Evolutionary conservation across 2,888 invertebrate genomes (phyloP).

Genomic region (Agriopis aurantiaria): DNA sequence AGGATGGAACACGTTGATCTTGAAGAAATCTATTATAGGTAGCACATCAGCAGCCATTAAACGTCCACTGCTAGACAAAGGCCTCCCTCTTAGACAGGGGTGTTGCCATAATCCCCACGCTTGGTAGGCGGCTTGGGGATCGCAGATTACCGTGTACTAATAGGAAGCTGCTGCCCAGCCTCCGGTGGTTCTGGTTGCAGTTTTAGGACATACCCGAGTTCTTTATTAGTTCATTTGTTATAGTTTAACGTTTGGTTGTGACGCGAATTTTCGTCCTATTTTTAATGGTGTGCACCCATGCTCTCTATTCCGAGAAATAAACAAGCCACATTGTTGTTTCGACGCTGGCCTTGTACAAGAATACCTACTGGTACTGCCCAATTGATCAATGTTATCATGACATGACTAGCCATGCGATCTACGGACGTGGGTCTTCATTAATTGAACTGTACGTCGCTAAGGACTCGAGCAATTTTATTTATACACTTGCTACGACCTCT

Average conservation of each 20-base stretch:
- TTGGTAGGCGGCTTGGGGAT: no score
- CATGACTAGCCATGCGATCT: constrained; percentile 10
- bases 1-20: no score
- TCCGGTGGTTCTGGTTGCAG: no score
- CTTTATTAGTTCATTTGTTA: no score
- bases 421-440: not conserved
- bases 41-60: no score
- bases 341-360: constrained; percentile 5
- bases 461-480: not conserved
- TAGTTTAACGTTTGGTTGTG: not conserved
- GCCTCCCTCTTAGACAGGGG: no score
- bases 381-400: constrained; percentile 22
- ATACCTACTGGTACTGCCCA: constrained; percentile 6
- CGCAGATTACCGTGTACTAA: no score
- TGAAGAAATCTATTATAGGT: no score
- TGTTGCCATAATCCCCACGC: no score
- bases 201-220: no score
- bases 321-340: not conserved
- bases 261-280: not conserved
- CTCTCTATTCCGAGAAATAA: constrained; percentile 7
- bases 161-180: no score
- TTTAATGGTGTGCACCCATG: not conserved
- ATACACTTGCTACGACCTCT: not conserved
- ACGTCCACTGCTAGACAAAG: no score
- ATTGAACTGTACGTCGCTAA: not conserved